These are phyloP conservation scores for Tachyglossus aculeatus DNA, from an alignment of 2,797 vertebrate species.

Conservation along the genomic window DNA sequence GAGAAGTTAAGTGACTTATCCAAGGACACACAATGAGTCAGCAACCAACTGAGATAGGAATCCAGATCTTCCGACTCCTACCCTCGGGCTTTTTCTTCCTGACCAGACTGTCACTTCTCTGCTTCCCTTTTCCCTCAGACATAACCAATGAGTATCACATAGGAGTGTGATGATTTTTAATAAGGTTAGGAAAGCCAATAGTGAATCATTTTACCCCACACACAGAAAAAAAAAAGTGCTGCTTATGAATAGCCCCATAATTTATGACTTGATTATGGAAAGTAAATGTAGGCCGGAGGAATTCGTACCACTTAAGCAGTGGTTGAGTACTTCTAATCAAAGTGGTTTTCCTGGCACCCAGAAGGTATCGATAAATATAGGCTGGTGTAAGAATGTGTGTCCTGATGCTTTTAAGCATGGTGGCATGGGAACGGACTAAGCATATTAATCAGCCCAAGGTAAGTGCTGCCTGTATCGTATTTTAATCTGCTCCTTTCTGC, in stretches of 20 bases:
- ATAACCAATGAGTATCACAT: no score
- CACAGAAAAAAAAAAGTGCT: conserved; percentile 33
- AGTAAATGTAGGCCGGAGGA: conserved; percentile 61
- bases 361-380: conserved; percentile 64
- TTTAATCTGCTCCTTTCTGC: conserved; percentile 68
- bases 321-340: conserved; percentile 72
- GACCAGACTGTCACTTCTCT: no score
- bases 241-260: conserved; percentile 55
- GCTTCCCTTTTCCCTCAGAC: no score
- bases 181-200: conserved; percentile 22
- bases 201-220: conserved; percentile 33
- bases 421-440: conserved; percentile 50
- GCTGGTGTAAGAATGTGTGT: conserved; percentile 47
- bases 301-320: conserved; percentile 64
- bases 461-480: conserved; percentile 61
- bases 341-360: conserved; percentile 69
- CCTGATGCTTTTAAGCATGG: conserved; percentile 68
- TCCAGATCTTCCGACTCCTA: no score
- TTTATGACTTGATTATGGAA: conserved; percentile 74
- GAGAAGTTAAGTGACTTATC: no score
- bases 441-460: conserved; percentile 71
- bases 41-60: no score
- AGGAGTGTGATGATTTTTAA: no score
- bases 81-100: no score
- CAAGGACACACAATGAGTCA: no score